phyloP scores from a whole-genome alignment of 2,797 vertebrate species.

The Scomberomorus guttatus region DNA sequence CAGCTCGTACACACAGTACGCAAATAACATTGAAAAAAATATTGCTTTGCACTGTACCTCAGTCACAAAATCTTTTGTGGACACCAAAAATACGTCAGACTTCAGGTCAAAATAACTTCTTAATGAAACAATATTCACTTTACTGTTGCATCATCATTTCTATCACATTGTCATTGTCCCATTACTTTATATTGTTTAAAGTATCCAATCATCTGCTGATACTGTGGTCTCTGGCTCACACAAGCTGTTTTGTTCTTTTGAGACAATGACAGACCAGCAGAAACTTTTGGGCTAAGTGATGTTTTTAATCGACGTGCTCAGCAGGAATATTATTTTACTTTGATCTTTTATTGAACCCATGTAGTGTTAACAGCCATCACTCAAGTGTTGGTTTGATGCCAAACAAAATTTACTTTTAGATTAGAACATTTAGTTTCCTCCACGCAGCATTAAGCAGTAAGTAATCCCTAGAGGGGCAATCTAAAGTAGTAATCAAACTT shows the following conservation, averaged over 20 bases:
- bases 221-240: neutral
- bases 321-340: neutral
- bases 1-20: neutral
- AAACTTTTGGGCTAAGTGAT: neutral
- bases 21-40: neutral
- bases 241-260: neutral
- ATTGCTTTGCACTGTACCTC: constrained; percentile 8
- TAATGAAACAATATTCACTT: constrained; percentile 5
- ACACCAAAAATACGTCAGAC: neutral
- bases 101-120: neutral
- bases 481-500: constrained; percentile 8
- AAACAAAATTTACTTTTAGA: neutral
- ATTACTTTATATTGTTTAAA: neutral
- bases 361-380: neutral
- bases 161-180: neutral
- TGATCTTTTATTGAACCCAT: constrained; percentile 3
- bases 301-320: constrained; percentile 4
- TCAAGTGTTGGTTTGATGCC: neutral
- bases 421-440: neutral
- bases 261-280: neutral
- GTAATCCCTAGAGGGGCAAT: neutral
- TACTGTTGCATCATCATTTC: constrained; percentile 1
- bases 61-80: neutral
- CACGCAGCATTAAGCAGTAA: neutral
- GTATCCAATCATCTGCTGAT: neutral